Evolutionary conservation across 2,888 invertebrate species (phyloP), one percentile per base, ranked within the genome.

Genomic region (Stenotaenia linearis): DNA sequence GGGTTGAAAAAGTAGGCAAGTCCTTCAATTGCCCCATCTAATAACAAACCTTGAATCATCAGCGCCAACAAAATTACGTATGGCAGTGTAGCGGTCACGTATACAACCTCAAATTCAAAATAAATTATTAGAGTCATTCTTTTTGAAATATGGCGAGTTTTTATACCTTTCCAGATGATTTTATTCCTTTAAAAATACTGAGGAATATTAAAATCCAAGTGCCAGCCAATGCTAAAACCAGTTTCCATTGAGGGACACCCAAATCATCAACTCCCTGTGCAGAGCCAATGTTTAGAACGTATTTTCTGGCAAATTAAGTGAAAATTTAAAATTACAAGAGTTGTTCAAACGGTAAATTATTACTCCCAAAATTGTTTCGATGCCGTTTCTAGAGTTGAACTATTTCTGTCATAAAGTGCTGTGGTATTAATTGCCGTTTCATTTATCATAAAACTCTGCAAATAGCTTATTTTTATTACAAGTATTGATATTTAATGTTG

Each of bases 171-270:
- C 85, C 85, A 0, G 85, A 83, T 1, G 84, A 83, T 80, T 84
- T 84, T 79, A 85, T 83, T 15, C 85, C 85, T 79, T 85, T 85
- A 81, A 84, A 83, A 21, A 85, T 82, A 77, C 84, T 84, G 4
- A 85, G 80, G 81, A 84, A 84, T 5, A 85, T 84, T 25, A 85
- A 81, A 74, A 84, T 78, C 85, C 85, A 85, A 25, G 84, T 84
- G 6, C 84, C 75, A 21, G 85, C 82, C 6, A 85, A 82, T 30
- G 84, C 84, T 15, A 84, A 78, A 5, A 83, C 83, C 56, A 85
- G 80, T 77, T 84, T 83, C 84, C 84, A 85, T 78, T 84, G 84
- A 30, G 84, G 80, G 0, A 75, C 80, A 5, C 85, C 85, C 9
- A 85, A 75, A 12, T 84, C 81, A 1, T 81, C 80, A 3, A 84